Evolutionary conservation across 2,797 vertebrate genomes (phyloP).

Genomic region (Microhierax caerulescens): DNA sequence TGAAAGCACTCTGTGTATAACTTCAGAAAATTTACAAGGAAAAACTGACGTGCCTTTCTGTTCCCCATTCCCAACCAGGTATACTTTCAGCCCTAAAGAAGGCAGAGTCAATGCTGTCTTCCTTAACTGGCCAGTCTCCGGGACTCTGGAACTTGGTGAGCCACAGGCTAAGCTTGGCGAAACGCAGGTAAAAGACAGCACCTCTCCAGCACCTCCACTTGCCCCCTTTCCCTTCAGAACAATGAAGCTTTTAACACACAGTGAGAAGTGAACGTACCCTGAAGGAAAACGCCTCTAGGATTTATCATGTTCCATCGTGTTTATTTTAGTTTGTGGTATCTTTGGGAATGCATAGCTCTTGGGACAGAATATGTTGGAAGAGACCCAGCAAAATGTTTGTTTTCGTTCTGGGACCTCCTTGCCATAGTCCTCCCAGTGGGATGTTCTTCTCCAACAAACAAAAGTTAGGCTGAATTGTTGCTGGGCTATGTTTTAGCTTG

Average conservation of each 20-base stretch:
- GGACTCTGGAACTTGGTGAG: slow-evolving; percentile 79
- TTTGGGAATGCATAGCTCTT: neutral
- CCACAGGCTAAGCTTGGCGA: slow-evolving; percentile 71
- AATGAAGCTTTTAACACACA: neutral
- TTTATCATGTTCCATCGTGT: neutral
- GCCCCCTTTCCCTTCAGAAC: neutral
- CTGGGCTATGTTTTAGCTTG: neutral
- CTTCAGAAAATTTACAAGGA: neutral
- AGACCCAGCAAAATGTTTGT: neutral
- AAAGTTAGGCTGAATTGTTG: neutral
- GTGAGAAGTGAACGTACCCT: neutral
- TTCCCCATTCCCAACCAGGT: slow-evolving; percentile 78
- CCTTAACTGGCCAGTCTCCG: slow-evolving; percentile 84
- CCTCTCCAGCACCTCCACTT: neutral
- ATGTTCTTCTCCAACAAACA: neutral
- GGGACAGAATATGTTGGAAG: neutral
- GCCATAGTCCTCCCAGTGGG: neutral
- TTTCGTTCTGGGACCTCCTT: neutral
- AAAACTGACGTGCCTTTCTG: neutral
- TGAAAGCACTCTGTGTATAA: neutral
- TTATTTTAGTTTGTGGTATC: neutral
- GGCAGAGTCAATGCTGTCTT: slow-evolving; percentile 84
- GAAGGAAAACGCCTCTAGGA: neutral
- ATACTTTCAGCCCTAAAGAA: slow-evolving; percentile 82
- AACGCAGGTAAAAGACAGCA: slow-evolving; percentile 79